Evolutionary conservation across 1,140 invertebrate species (phyloP).

Genomic region (Ridgeia piscesae): DNA sequence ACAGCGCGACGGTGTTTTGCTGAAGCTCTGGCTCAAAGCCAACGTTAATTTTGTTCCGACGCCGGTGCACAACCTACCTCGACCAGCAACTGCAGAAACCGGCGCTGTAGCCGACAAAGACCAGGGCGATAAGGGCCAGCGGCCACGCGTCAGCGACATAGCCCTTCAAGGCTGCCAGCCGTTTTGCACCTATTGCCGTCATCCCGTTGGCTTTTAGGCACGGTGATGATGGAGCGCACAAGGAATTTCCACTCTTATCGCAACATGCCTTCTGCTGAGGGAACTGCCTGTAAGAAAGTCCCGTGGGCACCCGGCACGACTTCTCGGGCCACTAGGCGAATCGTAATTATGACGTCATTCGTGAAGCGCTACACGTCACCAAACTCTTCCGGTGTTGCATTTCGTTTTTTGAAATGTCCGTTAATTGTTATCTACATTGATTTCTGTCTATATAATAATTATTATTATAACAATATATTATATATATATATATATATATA

Average conservation of each 20-base stretch:
- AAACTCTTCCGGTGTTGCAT: neutral
- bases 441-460: no score
- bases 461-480: no score
- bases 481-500: no score
- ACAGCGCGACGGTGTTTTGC: no score
- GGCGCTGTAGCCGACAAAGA: neutral
- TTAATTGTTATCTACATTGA: no score
- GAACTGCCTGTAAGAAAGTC: neutral
- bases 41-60: no score
- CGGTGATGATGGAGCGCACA: neutral
- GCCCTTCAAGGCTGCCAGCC: neutral
- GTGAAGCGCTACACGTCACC: neutral
- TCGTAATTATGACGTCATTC: conserved; percentile 5
- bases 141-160: neutral
- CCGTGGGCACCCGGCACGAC: neutral
- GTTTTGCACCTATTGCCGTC: neutral
- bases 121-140: neutral
- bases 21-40: no score
- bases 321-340: neutral
- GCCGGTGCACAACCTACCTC: neutral
- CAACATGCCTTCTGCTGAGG: neutral
- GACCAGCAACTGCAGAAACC: neutral
- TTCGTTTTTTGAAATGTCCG: no score
- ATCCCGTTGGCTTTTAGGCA: neutral
- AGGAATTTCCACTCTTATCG: neutral